These are phyloP conservation scores for Caenorhabditis sp. DNA, from an alignment of 2,888 invertebrate species.

Conservation along the genomic window DNA sequence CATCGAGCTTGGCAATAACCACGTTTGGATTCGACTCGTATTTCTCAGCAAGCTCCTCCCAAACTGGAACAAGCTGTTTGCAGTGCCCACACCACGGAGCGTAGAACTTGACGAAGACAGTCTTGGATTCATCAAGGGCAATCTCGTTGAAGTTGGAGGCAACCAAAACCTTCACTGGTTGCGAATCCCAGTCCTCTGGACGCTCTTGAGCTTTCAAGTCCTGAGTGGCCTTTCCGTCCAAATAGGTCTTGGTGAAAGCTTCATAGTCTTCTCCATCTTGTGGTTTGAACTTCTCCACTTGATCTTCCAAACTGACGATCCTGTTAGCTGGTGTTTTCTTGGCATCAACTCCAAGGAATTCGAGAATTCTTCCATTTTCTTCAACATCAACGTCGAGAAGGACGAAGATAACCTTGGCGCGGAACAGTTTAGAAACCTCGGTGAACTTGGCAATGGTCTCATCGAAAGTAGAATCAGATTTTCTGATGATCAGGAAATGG, in stretches of 20 bases:
- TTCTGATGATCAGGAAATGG: constrained; percentile 91
- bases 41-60: constrained; percentile 94
- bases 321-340: constrained; percentile 86
- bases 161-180: constrained; percentile 93
- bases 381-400: constrained; percentile 94
- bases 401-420: constrained; percentile 90
- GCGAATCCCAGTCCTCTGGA: constrained; percentile 96
- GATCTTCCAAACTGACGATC: constrained; percentile 93
- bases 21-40: constrained; percentile 89
- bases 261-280: constrained; percentile 87
- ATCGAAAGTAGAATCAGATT: constrained; percentile 89
- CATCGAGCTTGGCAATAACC: constrained; percentile 97
- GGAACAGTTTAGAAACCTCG: constrained; percentile 91
- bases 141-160: constrained; percentile 87
- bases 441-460: constrained; percentile 89
- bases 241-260: constrained; percentile 91
- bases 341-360: constrained; percentile 97
- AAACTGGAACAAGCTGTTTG: constrained; percentile 96
- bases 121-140: constrained; percentile 90
- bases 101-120: constrained; percentile 97
- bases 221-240: constrained; percentile 94
- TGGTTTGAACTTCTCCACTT: constrained; percentile 95
- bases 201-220: constrained; percentile 94
- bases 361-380: constrained; percentile 95
- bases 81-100: constrained; percentile 98